A percentile compares a stretch with the other conserved stretches of the same genome.
Conservation (phyloP, 2,888 invertebrate species). For the Drosophila subquinaria region DNA sequence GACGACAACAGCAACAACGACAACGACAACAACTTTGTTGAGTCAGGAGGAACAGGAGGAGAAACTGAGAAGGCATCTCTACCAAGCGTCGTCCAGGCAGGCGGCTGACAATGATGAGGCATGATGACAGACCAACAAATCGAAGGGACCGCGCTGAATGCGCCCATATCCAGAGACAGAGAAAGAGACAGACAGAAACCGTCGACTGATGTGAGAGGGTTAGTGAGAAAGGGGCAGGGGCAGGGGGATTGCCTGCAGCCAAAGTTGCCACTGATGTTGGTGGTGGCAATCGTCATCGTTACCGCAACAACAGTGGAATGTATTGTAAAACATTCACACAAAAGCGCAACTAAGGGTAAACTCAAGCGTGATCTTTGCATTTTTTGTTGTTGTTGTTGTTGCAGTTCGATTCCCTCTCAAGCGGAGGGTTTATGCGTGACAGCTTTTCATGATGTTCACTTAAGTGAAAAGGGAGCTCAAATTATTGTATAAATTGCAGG, state of each 20-base stretch:
- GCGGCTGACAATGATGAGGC: slow-evolving; percentile 82
- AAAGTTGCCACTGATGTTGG: slow-evolving; percentile 48
- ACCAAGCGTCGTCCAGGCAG: slow-evolving; percentile 43
- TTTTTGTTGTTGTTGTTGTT: slow-evolving; percentile 9
- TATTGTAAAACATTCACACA: slow-evolving; percentile 75
- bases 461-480: neutral
- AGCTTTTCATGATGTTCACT: slow-evolving; percentile 26
- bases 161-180: slow-evolving; percentile 49
- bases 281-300: slow-evolving; percentile 80
- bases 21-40: slow-evolving; percentile 14
- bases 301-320: slow-evolving; percentile 80
- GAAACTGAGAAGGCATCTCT: slow-evolving; percentile 20
- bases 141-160: slow-evolving; percentile 69
- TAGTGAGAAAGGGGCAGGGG: slow-evolving; percentile 1
- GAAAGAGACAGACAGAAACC: neutral
- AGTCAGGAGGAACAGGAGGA: neutral
- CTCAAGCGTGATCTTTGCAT: slow-evolving; percentile 58
- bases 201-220: slow-evolving; percentile 7
- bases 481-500: too few relatives aligned
- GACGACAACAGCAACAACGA: slow-evolving; percentile 26
- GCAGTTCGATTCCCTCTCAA: neutral
- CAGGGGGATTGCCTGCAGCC: slow-evolving; percentile 49
- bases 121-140: slow-evolving; percentile 82
- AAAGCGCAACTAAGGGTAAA: slow-evolving; percentile 66
- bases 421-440: slow-evolving; percentile 38